Percentiles rank a stretch among this genome's conserved stretches.
phyloP scores from a whole-genome alignment of 2,113 vertebrate species.

The Vombatus ursinus region DNA sequence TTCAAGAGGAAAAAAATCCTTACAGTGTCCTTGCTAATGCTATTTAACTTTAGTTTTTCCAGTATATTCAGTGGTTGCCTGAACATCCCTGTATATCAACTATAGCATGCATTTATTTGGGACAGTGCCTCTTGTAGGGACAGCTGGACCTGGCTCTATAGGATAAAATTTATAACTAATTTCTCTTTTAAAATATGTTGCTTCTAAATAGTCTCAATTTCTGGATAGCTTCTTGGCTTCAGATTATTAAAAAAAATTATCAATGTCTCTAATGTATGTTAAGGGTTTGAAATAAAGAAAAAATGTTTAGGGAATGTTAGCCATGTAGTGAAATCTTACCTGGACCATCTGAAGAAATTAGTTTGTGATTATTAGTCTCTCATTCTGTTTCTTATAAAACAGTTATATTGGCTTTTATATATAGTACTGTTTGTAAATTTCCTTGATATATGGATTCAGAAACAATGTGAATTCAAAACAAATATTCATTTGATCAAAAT shows the following conservation, averaged over 20 bases:
- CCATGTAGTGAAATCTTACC: constrained; percentile 22
- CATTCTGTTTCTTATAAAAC: constrained; percentile 2
- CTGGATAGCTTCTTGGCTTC: constrained; percentile 33
- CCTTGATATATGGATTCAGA: constrained; percentile 26
- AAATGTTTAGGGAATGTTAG: constrained; percentile 7
- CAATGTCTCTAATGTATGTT: neutral
- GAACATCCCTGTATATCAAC: neutral
- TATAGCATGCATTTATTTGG: neutral
- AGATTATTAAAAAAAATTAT: constrained; percentile 11
- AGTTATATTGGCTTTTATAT: neutral
- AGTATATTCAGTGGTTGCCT: constrained; percentile 13
- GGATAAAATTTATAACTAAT: neutral
- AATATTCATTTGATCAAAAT: constrained; percentile 26
- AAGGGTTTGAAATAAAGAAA: constrained; percentile 31
- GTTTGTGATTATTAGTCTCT: constrained; percentile 23
- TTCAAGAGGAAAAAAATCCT: neutral
- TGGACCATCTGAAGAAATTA: neutral
- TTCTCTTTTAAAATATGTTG: neutral
- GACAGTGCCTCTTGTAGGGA: neutral
- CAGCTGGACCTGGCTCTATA: constrained; percentile 4
- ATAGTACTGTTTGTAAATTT: constrained; percentile 42
- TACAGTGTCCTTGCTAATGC: neutral
- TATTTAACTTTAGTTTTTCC: neutral
- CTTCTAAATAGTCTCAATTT: constrained; percentile 21
- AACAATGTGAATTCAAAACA: constrained; percentile 33